A percentile compares a stretch with the other conserved stretches of the same genome.
phyloP scores from a whole-genome alignment of 2,888 invertebrate species.

The Lasioglossum pauxillum region DNA sequence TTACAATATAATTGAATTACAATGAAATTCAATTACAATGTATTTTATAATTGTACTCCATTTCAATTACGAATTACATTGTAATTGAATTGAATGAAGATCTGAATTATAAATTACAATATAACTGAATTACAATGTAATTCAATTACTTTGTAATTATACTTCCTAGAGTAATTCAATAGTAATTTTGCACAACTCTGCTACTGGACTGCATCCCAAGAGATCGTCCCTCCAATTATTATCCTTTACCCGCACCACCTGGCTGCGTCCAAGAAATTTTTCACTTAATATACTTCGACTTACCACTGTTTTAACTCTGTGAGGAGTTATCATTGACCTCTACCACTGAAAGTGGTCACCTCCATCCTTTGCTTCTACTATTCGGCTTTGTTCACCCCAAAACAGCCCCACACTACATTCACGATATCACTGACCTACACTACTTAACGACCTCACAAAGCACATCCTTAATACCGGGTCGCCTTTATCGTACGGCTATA shows the following conservation, averaged over 20 bases:
- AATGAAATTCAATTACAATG: no score
- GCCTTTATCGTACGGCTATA: background rate
- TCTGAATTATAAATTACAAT: no score
- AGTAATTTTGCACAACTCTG: no score
- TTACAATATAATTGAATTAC: no score
- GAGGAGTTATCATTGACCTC: background rate
- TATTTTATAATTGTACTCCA: no score
- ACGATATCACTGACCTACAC: background rate
- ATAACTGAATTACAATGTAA: no score
- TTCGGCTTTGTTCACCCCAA: background rate
- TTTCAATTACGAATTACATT: no score
- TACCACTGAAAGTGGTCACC: background rate
- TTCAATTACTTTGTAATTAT: no score
- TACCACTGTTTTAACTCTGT: background rate
- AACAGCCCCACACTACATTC: background rate
- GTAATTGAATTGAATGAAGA: no score
- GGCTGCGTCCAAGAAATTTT: no score
- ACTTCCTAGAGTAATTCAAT: no score
- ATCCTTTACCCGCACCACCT: background rate
- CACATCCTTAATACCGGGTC: background rate
- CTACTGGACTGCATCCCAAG: background rate
- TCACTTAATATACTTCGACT: background rate
- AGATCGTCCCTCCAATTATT: background rate
- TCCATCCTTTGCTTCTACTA: background rate
- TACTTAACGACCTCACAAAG: background rate